phyloP scores from a whole-genome alignment of 2,113 vertebrate species.

The Myotis lucifugus region DNA sequence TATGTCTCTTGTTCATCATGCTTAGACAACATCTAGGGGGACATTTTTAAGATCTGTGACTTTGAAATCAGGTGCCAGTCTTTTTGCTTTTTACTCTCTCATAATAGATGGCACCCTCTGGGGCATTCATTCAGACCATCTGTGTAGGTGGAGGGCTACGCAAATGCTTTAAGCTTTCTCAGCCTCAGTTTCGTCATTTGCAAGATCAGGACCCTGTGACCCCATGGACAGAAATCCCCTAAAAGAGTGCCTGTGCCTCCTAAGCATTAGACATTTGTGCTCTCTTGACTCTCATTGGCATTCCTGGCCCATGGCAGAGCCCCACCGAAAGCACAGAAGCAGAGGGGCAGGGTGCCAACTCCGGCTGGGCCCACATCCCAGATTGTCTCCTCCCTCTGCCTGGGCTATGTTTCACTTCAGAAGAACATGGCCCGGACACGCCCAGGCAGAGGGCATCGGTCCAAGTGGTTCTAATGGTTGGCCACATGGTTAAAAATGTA shows the following conservation, averaged over 20 bases:
- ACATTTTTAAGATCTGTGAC: not conserved
- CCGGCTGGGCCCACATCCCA: not conserved
- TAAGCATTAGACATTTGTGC: not conserved
- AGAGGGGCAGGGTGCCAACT: not conserved
- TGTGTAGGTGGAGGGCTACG: not conserved
- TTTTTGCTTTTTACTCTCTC: not conserved
- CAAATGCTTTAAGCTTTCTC: not conserved
- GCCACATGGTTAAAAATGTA: not conserved
- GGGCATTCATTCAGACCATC: not conserved
- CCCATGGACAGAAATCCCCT: not conserved
- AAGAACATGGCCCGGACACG: not conserved
- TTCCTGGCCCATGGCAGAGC: not conserved
- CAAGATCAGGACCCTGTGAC: not conserved
- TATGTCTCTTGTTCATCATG: not conserved
- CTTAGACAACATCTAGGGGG: not conserved
- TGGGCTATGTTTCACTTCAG: constrained; percentile 20
- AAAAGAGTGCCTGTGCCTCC: not conserved
- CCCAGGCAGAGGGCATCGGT: constrained; percentile 13
- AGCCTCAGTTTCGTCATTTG: not conserved
- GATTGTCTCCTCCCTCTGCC: not conserved
- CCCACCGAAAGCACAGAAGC: not conserved
- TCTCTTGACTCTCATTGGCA: not conserved
- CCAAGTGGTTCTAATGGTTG: constrained; percentile 23
- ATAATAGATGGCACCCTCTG: not conserved
- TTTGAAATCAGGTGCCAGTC: not conserved